Evolutionary conservation across 2,113 vertebrate species (phyloP), one percentile per base, ranked within the genome.

Genomic region (Datnioides undecimradiatus): DNA sequence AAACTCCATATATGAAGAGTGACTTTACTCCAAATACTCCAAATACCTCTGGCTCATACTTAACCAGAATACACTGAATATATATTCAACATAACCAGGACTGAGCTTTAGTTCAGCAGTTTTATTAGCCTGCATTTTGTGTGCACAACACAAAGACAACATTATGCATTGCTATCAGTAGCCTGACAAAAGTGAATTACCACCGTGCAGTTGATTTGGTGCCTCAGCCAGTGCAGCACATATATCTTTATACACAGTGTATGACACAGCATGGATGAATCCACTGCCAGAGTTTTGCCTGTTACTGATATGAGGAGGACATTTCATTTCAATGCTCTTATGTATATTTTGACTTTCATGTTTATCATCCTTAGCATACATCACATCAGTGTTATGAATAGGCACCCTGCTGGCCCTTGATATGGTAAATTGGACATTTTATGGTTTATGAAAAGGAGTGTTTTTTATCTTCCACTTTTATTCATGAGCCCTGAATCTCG

Each of bases 391-490:
- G 77, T 93, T 93, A 90, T 87, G 79, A 93, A 93, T 90, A 77
- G 82, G 70, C 65, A 55, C 79, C 87, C 93, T 94, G 93, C 84
- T 89, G 80, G 77, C 84, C 90, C 87, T 88, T 93, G 95, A 95
- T 95, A 95, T 91, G 88, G 87, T 86, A 92, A 94, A 94, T 93
- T 93, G 92, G 85, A 94, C 86, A 89, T 94, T 95, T 95, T 94
- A 94, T 94, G 79, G 89, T 89, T 94, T 91, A 84, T 83, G 77
- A 91, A 93, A 91, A 90, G 73, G 27, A 46, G 17, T 78, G 74
- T 86, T 92, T 90, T 90, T 93, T 90, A 94, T 94, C 91, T 90
- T 85, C 84, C 65, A 40, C 78, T 93, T 92, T 86, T 92, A 91
- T 93, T 94, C 86, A 85, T 92, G 87, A 87, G 84, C 72, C 79